Conservation (phyloP, 1,140 invertebrate species). For the Antheraea mylitta region DNA sequence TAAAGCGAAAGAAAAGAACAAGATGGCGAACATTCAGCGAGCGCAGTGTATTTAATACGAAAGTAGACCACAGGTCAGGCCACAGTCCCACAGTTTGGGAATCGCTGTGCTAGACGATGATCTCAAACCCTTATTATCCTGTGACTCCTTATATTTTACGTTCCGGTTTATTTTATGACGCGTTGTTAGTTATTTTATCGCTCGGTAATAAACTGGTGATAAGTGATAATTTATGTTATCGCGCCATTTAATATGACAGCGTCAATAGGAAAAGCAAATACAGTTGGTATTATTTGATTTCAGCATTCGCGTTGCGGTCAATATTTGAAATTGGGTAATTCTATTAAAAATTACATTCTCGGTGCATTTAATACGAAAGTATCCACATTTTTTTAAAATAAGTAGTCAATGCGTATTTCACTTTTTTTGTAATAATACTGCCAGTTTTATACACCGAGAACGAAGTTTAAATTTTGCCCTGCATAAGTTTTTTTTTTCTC, state of each 20-base stretch:
- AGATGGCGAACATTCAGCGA: too few relatives aligned
- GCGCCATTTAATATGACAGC: background rate
- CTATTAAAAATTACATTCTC: background rate
- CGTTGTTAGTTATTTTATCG: background rate
- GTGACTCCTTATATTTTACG: background rate
- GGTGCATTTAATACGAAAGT: background rate
- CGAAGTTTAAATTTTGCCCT: too few relatives aligned
- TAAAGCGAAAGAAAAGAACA: too few relatives aligned
- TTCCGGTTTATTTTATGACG: background rate
- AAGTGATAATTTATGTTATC: background rate
- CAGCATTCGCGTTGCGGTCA: background rate
- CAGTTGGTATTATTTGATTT: background rate
- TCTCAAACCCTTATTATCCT: background rate
- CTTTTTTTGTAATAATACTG: too few relatives aligned
- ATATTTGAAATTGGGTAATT: background rate
- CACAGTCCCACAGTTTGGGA: too few relatives aligned
- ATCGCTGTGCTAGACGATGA: background rate
- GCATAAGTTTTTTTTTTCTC: too few relatives aligned
- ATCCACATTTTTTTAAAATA: too few relatives aligned
- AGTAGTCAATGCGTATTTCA: too few relatives aligned
- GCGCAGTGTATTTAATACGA: too few relatives aligned
- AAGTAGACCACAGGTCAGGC: too few relatives aligned
- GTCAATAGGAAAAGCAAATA: background rate
- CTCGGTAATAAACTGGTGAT: background rate
- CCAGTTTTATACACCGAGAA: too few relatives aligned